Conservation (phyloP, 2,797 vertebrate genomes). For the Erpetoichthys calabaricus region DNA sequence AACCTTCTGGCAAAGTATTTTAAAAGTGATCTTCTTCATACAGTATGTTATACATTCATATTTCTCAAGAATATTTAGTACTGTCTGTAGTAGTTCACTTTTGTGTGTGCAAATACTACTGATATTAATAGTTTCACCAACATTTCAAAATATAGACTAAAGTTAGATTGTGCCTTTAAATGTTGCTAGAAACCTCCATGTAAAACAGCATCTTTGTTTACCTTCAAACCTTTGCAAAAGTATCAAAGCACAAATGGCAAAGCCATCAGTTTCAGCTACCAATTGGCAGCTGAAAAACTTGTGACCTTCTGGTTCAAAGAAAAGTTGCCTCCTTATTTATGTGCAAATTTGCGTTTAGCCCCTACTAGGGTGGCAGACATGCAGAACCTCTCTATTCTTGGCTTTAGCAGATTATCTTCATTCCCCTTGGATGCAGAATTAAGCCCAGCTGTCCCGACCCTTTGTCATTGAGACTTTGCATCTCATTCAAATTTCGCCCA, state of each 20-base stretch:
- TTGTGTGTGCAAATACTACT: no score
- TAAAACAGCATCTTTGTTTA: slow-evolving; percentile 3
- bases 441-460: slow-evolving; percentile 70
- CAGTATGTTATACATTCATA: no score
- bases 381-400: slow-evolving; percentile 57
- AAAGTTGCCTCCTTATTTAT: slow-evolving; percentile 71
- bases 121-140: no score
- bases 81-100: no score
- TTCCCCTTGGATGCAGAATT: slow-evolving; percentile 60
- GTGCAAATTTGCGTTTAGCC: slow-evolving; percentile 70
- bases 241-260: slow-evolving; percentile 29
- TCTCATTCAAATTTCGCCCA: slow-evolving; percentile 31
- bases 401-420: slow-evolving; percentile 82
- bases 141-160: no score
- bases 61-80: no score
- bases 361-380: slow-evolving; percentile 64
- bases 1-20: no score
- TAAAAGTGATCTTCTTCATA: no score
- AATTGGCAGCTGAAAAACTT: slow-evolving; percentile 39
- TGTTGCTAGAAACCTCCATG: no score
- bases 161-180: no score
- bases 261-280: slow-evolving; percentile 29
- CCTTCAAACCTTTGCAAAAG: slow-evolving; percentile 12
- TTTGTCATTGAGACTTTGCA: slow-evolving; percentile 69
- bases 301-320: slow-evolving; percentile 68